Evolutionary conservation across 2,888 invertebrate species (phyloP), one percentile per base, ranked within the genome.

Genomic region (Heliconius ismenius): DNA sequence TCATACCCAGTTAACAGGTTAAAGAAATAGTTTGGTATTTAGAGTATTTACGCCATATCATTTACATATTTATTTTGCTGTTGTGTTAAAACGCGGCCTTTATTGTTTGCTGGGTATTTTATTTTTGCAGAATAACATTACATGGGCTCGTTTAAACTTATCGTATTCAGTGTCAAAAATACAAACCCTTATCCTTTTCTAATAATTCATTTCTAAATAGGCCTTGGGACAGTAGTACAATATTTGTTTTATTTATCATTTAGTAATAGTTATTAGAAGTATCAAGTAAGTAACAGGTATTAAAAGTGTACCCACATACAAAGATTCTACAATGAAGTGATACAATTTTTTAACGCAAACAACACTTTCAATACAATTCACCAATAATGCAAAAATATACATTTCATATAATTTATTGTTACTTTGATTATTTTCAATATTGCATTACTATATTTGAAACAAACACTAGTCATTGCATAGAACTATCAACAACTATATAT

Each of bases 301-400:
- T 49, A 49, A 49, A 49, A 21, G 21, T 32, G 10, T 64, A 15
- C 15, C 13, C 4, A 43, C 7, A 36, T 39, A 15, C 2, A 24
- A 36, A 2, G 43, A 15, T 24, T 24, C 1, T 39, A 6, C 3
- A 67, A 67, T 67, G 67, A 67, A 67, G 67, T 67, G 67, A 39
- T 67, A 67, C 67, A 67, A 67, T 24, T 24, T 67, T 39, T 67
- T 15, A 43, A 67, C 24, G 24, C 24, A 67, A 67, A 39, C 39
- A 15, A 43, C 24, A 39, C 15, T 67, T 39, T 67, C 15, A 43
- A 67, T 67, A 67, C 15, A 43, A 39, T 24, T 24, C 62, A 62
- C n/a, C 65, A 65, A 36, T 36, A 65, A 65, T 36, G 65, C 28
- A 65, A 65, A 65, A n/a, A 65, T 65, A 65, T 39, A 11, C 21